Evolutionary conservation across 2,797 vertebrate genomes (phyloP), one percentile per base, ranked within the genome.

Genomic region (Amazona finschi): DNA sequence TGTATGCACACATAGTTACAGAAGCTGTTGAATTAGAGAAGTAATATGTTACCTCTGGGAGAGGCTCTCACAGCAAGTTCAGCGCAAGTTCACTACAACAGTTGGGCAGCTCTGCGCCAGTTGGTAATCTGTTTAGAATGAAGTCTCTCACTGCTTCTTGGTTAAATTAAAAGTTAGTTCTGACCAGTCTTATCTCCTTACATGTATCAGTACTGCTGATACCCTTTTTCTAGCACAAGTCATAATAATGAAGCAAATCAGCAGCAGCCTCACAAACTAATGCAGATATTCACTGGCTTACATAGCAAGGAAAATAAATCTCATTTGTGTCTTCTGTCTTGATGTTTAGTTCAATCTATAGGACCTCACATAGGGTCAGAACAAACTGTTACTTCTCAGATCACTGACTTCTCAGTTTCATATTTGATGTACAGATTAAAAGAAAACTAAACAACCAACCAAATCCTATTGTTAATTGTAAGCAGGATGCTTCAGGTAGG

Each of bases 91-190:
- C 86, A 89, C 49, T 70, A 61, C 65, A 83, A n/a, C 6, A 85
- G 50, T 47, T 50, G 52, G 0, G 0, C 43, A 72, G 50, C 11
- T 75, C 58, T 53, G 76, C 53, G 70, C 36, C 64, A 61, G 24
- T 0, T 28, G 21, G 38, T 52, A 81, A 84, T 85, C 60, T 60
- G 50, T 41, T 77, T 41, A 47, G 61, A 13, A 67, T 73, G 70
- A 89, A 20, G 39, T 44, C 6, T 19, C 58, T 25, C 85, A 33
- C 60, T 44, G 50, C 16, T 95, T 87, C 31, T 83, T 64, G 53
- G n/a, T 79, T 71, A 94, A 91, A 96, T 86, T 91, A 86, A 52
- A 95, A 91, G 7, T 77, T 84, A 93, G 96, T 82, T 38, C 76
- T 71, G 75, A n/a, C 15, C 4, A 86, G 47, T 64, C 31, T 15